These are phyloP conservation scores for Chloroclystis v-ata DNA, from an alignment of 2,888 invertebrate species.

Conservation along the genomic window DNA sequence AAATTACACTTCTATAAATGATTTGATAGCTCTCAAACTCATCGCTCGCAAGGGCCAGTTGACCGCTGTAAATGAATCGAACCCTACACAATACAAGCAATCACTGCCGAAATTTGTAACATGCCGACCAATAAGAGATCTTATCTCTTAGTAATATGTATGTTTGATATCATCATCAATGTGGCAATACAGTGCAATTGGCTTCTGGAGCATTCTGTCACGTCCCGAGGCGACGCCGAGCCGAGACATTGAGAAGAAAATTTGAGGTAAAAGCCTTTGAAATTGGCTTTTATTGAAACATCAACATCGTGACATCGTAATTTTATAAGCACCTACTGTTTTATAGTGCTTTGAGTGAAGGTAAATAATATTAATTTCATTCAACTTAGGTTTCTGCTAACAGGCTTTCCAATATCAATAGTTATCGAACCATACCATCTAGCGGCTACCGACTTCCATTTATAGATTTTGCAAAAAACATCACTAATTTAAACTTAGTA, in stretches of 20 bases:
- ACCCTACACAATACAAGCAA: constrained; percentile 48
- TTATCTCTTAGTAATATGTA: constrained; percentile 9
- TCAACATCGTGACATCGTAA: no score
- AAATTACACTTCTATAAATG: constrained; percentile 24
- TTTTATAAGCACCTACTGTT: no score
- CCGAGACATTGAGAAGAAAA: constrained; percentile 14
- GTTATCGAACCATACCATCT: no score
- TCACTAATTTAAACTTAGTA: no score
- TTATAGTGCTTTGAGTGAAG: no score
- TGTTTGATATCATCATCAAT: constrained; percentile 5
- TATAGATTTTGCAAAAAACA: no score
- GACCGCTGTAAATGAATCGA: constrained; percentile 33
- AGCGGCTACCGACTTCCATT: no score
- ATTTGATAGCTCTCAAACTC: constrained; percentile 22
- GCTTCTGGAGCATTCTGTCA: constrained; percentile 27
- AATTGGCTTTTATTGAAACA: neutral
- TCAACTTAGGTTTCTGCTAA: no score
- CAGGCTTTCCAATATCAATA: no score
- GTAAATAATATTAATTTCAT: no score
- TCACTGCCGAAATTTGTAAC: constrained; percentile 34
- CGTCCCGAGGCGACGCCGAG: constrained; percentile 13
- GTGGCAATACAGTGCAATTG: constrained; percentile 22
- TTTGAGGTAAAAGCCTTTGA: constrained; percentile 5
- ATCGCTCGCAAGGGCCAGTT: constrained; percentile 28
- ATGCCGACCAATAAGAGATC: constrained; percentile 6